A percentile compares a stretch with the other conserved stretches of the same genome.
Evolutionary conservation across 2,888 invertebrate genomes (phyloP).

Genomic region (Lepas anatifera): DNA sequence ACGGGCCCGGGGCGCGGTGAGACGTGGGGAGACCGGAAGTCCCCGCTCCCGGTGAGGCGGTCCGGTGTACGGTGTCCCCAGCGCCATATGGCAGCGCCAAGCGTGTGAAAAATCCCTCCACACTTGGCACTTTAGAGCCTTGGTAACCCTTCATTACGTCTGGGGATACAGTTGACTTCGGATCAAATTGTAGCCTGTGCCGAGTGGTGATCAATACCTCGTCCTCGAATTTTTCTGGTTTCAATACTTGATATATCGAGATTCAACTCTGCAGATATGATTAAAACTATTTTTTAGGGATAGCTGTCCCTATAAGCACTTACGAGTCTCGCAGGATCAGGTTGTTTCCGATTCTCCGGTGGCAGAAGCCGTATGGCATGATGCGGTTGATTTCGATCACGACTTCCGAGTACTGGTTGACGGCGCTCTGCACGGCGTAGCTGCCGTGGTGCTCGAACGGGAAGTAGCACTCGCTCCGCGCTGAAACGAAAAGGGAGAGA

Average conservation of each 20-base stretch:
- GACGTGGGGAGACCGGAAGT: neutral
- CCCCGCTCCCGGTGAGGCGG: neutral
- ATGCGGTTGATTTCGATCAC: conserved; percentile 50
- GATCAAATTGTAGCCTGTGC: neutral
- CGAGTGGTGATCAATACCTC: neutral
- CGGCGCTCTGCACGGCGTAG: conserved; percentile 43
- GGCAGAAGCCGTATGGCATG: conserved; percentile 52
- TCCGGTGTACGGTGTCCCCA: neutral
- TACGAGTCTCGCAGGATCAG: conserved; percentile 48
- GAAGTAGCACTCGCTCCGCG: conserved; percentile 45
- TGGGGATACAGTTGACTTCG: neutral
- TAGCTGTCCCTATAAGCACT: conserved; percentile 25
- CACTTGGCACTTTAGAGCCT: neutral
- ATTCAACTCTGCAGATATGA: neutral
- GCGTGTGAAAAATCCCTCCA: neutral
- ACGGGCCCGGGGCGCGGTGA: neutral
- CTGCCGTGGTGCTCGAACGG: conserved; percentile 51
- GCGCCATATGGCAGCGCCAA: neutral
- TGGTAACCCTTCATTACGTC: neutral
- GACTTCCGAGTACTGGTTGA: conserved; percentile 45
- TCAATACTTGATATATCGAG: neutral
- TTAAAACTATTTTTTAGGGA: neutral
- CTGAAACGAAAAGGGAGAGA: too few relatives aligned
- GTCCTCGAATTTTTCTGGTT: neutral
- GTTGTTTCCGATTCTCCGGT: conserved; percentile 45